phyloP scores from a whole-genome alignment of 1,140 invertebrate species.

The Polypedilum pembai region DNA sequence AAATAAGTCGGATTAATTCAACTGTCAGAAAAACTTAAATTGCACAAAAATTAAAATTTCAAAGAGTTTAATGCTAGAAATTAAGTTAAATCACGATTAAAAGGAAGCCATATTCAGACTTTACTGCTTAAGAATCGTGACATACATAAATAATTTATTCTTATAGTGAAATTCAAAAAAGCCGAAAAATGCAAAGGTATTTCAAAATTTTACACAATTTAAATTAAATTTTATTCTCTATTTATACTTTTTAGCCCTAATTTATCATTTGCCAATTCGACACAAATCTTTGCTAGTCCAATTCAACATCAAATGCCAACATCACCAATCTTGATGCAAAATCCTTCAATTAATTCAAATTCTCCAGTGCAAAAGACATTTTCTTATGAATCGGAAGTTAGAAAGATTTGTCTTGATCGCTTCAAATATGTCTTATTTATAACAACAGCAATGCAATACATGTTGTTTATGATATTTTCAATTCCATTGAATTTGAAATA shows the following conservation, averaged over 20 bases:
- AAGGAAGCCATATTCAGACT: no score
- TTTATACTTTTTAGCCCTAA: neutral
- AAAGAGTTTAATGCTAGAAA: neutral
- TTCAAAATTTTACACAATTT: no score
- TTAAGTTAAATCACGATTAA: neutral
- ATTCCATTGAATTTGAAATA: neutral
- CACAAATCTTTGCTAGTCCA: neutral
- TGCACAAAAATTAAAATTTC: neutral
- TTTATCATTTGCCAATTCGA: neutral
- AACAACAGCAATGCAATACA: neutral
- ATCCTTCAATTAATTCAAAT: no score
- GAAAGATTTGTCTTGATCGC: neutral
- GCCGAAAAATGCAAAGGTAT: constrained; percentile 7
- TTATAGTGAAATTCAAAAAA: neutral
- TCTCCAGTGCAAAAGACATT: no score
- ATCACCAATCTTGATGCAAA: neutral
- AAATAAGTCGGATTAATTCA: no score
- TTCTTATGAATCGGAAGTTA: neutral
- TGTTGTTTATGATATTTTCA: neutral
- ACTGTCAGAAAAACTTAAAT: neutral
- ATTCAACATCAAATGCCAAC: neutral
- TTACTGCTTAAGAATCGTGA: no score
- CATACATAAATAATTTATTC: no score
- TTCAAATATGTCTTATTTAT: neutral
- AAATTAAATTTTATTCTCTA: neutral